A percentile compares a stretch with the other conserved stretches of the same genome.
These are phyloP conservation scores for Tillus elongatus DNA, from an alignment of 2,888 invertebrate genomes.

Conservation along the genomic window DNA sequence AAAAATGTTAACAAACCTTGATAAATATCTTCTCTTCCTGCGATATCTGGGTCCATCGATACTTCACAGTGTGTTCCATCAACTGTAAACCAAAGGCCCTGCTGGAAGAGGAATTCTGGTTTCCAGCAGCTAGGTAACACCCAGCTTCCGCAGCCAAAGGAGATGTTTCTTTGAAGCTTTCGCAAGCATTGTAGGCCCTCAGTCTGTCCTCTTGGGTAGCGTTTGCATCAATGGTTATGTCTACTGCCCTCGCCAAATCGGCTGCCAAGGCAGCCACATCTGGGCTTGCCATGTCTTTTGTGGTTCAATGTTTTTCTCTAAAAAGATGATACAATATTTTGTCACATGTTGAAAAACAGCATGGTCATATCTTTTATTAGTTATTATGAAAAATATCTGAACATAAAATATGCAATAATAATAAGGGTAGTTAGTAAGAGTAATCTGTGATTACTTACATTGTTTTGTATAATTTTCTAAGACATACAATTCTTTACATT, in stretches of 20 bases:
- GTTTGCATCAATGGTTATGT: slow-evolving; percentile 71
- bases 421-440: too few relatives aligned
- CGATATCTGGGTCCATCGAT: slow-evolving; percentile 82
- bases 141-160: slow-evolving; percentile 84
- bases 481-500: too few relatives aligned
- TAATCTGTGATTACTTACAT: slow-evolving; percentile 12
- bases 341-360: slow-evolving; percentile 14
- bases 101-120: slow-evolving; percentile 65
- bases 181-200: slow-evolving; percentile 78
- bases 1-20: too few relatives aligned
- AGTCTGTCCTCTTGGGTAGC: slow-evolving; percentile 66
- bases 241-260: slow-evolving; percentile 72
- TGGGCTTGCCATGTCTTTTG: slow-evolving; percentile 43
- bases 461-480: too few relatives aligned
- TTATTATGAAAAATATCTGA: slow-evolving; percentile 6
- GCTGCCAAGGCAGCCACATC: slow-evolving; percentile 63
- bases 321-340: slow-evolving; percentile 8
- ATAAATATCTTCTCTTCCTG: slow-evolving; percentile 82
- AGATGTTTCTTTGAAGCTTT: slow-evolving; percentile 77
- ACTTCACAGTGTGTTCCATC: slow-evolving; percentile 89
- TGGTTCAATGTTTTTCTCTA: neutral
- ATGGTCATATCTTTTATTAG: slow-evolving; percentile 11
- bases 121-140: slow-evolving; percentile 64
- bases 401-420: neutral
- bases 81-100: slow-evolving; percentile 88